phyloP scores from a whole-genome alignment of 2,888 invertebrate species.

The Torymus auratus region DNA sequence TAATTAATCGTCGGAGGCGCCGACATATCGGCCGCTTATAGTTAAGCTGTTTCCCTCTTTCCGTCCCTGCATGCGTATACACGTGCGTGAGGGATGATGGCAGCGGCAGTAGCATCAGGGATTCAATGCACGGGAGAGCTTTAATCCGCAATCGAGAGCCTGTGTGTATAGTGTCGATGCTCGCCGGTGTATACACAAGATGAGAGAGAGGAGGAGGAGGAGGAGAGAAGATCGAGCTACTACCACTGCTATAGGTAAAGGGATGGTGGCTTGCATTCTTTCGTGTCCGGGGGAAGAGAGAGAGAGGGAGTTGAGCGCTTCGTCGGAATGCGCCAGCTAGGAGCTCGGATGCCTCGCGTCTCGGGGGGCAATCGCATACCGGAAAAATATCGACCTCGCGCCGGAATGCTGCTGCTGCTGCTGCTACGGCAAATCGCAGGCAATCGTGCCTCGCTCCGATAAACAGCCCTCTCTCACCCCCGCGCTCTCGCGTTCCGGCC shows the following conservation, averaged over 20 bases:
- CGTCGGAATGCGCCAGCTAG: slow-evolving; percentile 8
- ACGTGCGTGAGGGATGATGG: neutral
- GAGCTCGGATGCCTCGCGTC: slow-evolving; percentile 15
- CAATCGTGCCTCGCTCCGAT: slow-evolving; percentile 5
- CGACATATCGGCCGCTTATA: neutral
- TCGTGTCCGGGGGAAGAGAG: slow-evolving; percentile 12
- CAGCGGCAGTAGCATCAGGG: no score
- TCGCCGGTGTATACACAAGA: neutral
- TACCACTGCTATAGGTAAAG: no score
- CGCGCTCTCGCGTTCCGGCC: no score
- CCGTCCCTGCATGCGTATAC: no score
- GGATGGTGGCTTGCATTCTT: slow-evolving; percentile 30
- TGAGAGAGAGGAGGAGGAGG: neutral
- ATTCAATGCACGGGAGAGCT: no score
- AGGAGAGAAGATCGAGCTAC: no score
- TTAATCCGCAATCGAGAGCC: neutral
- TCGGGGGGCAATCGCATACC: slow-evolving; percentile 33
- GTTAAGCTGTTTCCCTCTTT: slow-evolving; percentile 8
- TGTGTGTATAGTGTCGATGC: no score
- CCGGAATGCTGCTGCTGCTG: slow-evolving; percentile 23
- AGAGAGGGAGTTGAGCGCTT: neutral
- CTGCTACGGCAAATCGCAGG: slow-evolving; percentile 11
- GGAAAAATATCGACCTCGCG: slow-evolving; percentile 39
- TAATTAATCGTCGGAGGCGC: slow-evolving; percentile 35
- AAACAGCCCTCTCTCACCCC: neutral